phyloP scores from a whole-genome alignment of 2,888 invertebrate species.

The Yponomeuta cagnagella region DNA sequence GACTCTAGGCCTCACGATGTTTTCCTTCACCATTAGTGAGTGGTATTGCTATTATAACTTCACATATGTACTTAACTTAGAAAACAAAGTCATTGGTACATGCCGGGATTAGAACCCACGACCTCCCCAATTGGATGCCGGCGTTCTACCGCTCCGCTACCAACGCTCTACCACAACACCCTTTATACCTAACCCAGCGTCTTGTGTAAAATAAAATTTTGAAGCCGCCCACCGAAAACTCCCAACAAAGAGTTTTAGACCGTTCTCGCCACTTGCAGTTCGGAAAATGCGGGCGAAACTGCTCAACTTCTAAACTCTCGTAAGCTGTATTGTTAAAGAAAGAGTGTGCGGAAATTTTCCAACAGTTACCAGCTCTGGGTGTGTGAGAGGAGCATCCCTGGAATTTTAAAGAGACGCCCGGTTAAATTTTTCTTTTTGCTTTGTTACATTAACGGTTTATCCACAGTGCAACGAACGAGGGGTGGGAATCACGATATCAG shows the following conservation, averaged over 20 bases:
- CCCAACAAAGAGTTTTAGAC: neutral
- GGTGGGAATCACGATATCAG: neutral
- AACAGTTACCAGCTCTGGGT: neutral
- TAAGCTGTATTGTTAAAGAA: conserved; percentile 15
- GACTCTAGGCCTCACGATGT: too few species aligned
- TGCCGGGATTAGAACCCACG: too few species aligned
- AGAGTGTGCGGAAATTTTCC: neutral
- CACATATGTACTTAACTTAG: too few species aligned
- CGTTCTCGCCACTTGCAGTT: neutral
- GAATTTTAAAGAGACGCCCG: neutral
- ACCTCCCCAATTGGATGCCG: too few species aligned
- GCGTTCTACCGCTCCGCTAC: too few species aligned
- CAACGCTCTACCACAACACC: too few species aligned
- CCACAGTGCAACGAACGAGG: neutral
- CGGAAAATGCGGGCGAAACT: neutral
- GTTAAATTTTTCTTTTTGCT: neutral
- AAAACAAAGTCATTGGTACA: too few species aligned
- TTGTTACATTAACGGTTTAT: neutral
- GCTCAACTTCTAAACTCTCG: conserved; percentile 3
- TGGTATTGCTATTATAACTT: too few species aligned
- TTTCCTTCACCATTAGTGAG: too few species aligned
- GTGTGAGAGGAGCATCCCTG: neutral
- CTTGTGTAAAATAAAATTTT: neutral
- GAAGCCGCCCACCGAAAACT: neutral
- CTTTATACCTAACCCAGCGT: neutral